A percentile compares a stretch with the other conserved stretches of the same genome.
phyloP scores from a whole-genome alignment of 1,140 invertebrate genomes.

The Antheraea mylitta region DNA sequence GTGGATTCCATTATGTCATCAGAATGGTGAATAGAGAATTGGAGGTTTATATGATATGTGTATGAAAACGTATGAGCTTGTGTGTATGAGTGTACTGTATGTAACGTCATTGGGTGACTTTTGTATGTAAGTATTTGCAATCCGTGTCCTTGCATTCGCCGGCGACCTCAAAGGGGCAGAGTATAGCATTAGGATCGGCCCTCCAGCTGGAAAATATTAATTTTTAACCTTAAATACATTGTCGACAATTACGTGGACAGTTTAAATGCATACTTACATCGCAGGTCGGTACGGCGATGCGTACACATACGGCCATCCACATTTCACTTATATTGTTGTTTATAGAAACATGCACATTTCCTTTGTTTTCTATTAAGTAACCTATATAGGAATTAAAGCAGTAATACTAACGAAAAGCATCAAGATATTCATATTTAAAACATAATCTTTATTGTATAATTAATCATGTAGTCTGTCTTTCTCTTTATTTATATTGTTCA shows the following conservation, averaged over 20 bases:
- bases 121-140: conserved; percentile 74
- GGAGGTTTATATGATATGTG: conserved; percentile 4
- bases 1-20: conserved; percentile 36
- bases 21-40: conserved; percentile 13
- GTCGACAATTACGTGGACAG: conserved; percentile 34
- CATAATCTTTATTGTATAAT: background rate
- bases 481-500: too few species aligned
- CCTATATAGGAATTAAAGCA: conserved; percentile 24
- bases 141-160: conserved; percentile 73
- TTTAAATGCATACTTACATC: conserved; percentile 63
- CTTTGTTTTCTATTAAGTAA: conserved; percentile 30
- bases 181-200: conserved; percentile 68
- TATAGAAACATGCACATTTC: conserved; percentile 31
- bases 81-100: conserved; percentile 36
- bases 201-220: conserved; percentile 67
- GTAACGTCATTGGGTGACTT: conserved; percentile 45
- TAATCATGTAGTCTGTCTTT: too few species aligned
- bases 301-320: conserved; percentile 57
- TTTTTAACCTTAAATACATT: conserved; percentile 21
- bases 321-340: conserved; percentile 25
- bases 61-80: conserved; percentile 30
- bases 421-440: background rate
- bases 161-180: conserved; percentile 73
- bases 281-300: conserved; percentile 48
- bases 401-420: conserved; percentile 1